These are phyloP conservation scores for Pseudochirops corinnae DNA, from an alignment of 2,797 vertebrate genomes.

Conservation along the genomic window DNA sequence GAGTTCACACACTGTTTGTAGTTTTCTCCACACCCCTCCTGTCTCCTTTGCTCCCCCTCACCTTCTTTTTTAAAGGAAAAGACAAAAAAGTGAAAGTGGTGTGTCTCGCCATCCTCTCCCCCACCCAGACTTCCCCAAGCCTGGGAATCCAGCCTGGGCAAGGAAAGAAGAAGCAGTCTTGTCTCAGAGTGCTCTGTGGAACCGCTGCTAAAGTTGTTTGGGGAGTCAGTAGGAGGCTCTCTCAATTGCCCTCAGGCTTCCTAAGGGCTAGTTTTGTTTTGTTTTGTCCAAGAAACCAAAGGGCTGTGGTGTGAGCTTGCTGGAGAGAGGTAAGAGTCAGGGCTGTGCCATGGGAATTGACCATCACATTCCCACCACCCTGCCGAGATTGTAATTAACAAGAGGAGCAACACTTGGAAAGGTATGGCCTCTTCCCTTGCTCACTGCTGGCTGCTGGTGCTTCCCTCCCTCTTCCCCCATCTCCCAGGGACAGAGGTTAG, in stretches of 20 bases:
- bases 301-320: conserved; percentile 75
- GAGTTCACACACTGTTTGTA: conserved; percentile 68
- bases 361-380: conserved; percentile 73
- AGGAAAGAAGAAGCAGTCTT: not conserved
- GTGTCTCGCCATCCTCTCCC: conserved; percentile 58
- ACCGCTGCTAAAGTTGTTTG: not conserved
- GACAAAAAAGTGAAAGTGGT: conserved; percentile 75
- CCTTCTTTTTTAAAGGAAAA: conserved; percentile 68
- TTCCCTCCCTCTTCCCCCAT: conserved; percentile 60
- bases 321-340: conserved; percentile 64
- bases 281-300: conserved; percentile 77
- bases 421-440: conserved; percentile 72
- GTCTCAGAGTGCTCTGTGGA: not conserved
- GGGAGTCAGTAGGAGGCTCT: conserved; percentile 18
- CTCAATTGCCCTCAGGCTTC: conserved; percentile 59
- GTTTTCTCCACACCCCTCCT: conserved; percentile 71
- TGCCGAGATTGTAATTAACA: conserved; percentile 74
- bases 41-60: conserved; percentile 61
- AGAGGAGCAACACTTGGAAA: conserved; percentile 13
- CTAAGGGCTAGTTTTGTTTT: conserved; percentile 60
- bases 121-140: not conserved
- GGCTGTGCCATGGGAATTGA: conserved; percentile 70
- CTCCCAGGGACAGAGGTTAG: conserved; percentile 50
- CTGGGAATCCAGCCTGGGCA: not conserved
- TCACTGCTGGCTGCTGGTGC: conserved; percentile 74